Percentiles rank a stretch among this genome's conserved stretches.
Conservation (phyloP, 2,797 vertebrate genomes). For the Eidolon dupreanum region DNA sequence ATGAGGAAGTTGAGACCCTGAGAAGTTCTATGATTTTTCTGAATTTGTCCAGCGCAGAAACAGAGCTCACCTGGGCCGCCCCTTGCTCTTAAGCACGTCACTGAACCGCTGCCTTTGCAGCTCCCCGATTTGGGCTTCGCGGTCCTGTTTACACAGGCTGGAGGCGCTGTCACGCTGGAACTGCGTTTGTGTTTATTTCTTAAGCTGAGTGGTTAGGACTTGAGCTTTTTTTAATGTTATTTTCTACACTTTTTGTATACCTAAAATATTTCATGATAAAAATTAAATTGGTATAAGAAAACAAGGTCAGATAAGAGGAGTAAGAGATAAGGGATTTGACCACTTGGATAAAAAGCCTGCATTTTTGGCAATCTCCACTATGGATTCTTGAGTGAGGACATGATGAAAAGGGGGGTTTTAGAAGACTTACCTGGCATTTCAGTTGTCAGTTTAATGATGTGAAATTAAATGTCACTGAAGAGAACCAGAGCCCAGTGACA, state of each 20-base stretch:
- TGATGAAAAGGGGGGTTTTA: not conserved
- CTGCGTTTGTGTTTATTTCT: not conserved
- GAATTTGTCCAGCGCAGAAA: not conserved
- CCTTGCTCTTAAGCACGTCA: not conserved
- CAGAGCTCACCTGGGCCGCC: not conserved
- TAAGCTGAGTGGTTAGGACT: not conserved
- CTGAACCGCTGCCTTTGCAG: not conserved
- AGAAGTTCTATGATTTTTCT: not conserved
- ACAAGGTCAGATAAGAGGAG: not conserved
- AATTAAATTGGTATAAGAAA: not conserved
- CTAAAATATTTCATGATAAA: conserved; percentile 16
- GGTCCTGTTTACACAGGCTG: not conserved
- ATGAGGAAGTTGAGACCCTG: not conserved
- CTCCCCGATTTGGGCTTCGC: not conserved
- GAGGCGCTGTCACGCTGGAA: accelerated
- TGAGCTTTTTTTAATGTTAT: not conserved
- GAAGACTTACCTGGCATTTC: not conserved
- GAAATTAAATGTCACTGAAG: not conserved
- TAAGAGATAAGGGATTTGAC: not conserved
- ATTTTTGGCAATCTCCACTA: not conserved
- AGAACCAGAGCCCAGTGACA: not conserved
- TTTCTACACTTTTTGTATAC: not conserved
- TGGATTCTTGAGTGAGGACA: not conserved
- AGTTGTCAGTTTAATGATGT: not conserved
- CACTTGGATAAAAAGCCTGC: not conserved